phyloP scores from a whole-genome alignment of 2,797 vertebrate genomes.

The Iguana delicatissima region DNA sequence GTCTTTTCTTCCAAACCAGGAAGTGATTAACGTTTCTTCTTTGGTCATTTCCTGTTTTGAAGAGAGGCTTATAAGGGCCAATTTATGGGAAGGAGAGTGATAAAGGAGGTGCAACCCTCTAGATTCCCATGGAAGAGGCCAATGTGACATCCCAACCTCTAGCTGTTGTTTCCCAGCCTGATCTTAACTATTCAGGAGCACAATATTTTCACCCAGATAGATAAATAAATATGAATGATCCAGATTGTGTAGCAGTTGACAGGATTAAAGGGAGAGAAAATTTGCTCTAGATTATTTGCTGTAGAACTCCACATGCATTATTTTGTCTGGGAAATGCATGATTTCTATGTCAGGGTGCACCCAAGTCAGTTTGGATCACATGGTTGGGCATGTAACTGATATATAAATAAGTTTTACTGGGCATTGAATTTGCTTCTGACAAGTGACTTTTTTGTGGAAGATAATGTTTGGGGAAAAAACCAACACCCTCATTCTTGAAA shows the following conservation, averaged over 20 bases:
- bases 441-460: constrained; percentile 38
- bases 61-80: too few species aligned
- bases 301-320: background rate
- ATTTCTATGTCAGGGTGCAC: constrained; percentile 25
- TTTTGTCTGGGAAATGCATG: background rate
- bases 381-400: background rate
- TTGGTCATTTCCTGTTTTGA: too few species aligned
- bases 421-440: constrained; percentile 21
- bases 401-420: constrained; percentile 7
- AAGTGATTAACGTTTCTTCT: too few species aligned
- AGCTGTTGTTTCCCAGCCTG: too few species aligned
- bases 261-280: background rate
- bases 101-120: too few species aligned
- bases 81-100: too few species aligned
- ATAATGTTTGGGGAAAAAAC: constrained; percentile 24
- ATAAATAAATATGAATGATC: background rate
- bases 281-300: background rate
- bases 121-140: too few species aligned
- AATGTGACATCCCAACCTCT: too few species aligned
- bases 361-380: background rate
- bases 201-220: background rate
- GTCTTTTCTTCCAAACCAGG: too few species aligned
- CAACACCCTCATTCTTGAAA: background rate
- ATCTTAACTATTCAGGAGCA: background rate
- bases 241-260: background rate